Base-by-base conservation (phyloP, 1,140 invertebrate species). In the Apis mellifera region DNA sequence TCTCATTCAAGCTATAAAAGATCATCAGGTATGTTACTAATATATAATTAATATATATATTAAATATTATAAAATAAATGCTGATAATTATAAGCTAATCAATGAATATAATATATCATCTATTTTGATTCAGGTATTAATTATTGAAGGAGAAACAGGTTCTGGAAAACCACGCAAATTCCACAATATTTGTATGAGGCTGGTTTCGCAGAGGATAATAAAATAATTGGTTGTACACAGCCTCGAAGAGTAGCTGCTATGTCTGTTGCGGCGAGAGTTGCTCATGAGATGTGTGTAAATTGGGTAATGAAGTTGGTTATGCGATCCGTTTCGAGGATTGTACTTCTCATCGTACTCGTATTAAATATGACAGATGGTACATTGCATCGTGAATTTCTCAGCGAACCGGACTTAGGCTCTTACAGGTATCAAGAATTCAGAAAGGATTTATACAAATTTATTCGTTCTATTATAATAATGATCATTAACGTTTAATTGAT, bases 361-460 rank as follows among this genome's bases (percentile, higher is more conserved):
- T 99, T n/a, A 99, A 99, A 94, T 99, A 99, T 99, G 99, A 99
- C 99, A 64, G 99, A 99, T 95, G 99, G 99, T 91, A 99, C 99
- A 90, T 93, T 99, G 66, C 97, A 99, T 70, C 95, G 99, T 91
- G 99, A 99, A 95, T 99, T 99, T 94, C 95, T 99, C 4, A 97
- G 98, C 78, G 99, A 99, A 94, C 99, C 99, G 1, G 99, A 99
- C 95, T 94, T 99, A 48, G 96, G 96, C 62, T 96, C 97, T 3
- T 99, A 99, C 93, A 96, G 95, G 95, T 86, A 83, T 1, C 1
- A 1, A 17, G 13, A n/a, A 1, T 42, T 64, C 19, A 48, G 77
- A 62, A 69, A 65, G 21, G 74, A 23, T 23, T 60, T n/a, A 23
- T 79, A 65, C 3, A 23, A 60, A 60, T 23, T 60, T 60, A 9